Evolutionary conservation across 2,797 vertebrate genomes (phyloP).

Genomic region (Melanitta fusca): DNA sequence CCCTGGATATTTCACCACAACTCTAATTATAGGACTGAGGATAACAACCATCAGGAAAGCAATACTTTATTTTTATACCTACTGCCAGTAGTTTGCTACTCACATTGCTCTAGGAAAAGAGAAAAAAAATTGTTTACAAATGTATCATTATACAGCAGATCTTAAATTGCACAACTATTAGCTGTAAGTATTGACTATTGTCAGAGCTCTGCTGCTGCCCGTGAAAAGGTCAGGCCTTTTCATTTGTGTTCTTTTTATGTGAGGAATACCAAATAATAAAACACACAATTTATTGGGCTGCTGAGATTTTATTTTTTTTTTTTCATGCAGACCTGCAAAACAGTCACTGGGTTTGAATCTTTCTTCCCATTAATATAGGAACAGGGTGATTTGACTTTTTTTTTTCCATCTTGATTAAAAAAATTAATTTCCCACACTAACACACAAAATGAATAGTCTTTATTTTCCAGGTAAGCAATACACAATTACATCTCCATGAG

Average conservation of each 20-base stretch:
- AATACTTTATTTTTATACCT: constrained; percentile 49
- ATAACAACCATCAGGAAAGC: constrained; percentile 13
- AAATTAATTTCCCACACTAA: not conserved
- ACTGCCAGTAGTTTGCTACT: constrained; percentile 21
- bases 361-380: not conserved
- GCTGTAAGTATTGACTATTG: constrained; percentile 63
- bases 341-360: not conserved
- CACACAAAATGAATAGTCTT: not conserved
- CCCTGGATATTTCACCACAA: not conserved
- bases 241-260: constrained; percentile 52
- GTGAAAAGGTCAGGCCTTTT: constrained; percentile 72
- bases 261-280: constrained; percentile 72
- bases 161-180: constrained; percentile 71
- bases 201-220: constrained; percentile 8
- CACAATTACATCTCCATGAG: not conserved
- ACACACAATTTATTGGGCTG: not conserved
- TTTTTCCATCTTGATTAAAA: constrained; percentile 41
- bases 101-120: not conserved
- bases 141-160: constrained; percentile 39
- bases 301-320: not conserved
- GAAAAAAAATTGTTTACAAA: constrained; percentile 54
- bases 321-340: not conserved
- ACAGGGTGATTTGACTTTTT: not conserved
- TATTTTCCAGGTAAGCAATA: not conserved
- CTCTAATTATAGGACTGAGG: constrained; percentile 34